Percentiles rank a stretch among this genome's conserved stretches.
Evolutionary conservation across 2,888 invertebrate genomes (phyloP).

Genomic region (Lycaena phlaeas): DNA sequence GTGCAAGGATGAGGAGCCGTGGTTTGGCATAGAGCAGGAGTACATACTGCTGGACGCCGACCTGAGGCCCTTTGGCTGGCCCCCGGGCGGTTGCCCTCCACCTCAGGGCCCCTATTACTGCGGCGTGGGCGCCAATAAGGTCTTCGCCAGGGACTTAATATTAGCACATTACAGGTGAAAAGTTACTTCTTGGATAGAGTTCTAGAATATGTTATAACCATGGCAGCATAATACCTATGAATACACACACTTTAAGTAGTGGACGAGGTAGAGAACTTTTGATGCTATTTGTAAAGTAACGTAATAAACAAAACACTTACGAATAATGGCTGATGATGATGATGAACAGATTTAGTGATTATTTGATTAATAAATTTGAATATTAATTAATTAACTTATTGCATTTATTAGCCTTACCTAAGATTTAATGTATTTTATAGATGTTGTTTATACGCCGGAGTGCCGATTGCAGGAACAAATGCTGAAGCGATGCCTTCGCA

Average conservation of each 20-base stretch:
- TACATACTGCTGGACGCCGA: slow-evolving; percentile 91
- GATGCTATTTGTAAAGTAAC: no score
- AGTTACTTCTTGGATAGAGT: no score
- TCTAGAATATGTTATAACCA: no score
- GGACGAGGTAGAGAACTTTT: no score
- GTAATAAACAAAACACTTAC: no score
- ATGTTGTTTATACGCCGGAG: slow-evolving; percentile 92
- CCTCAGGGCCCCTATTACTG: slow-evolving; percentile 88
- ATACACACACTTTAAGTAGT: no score
- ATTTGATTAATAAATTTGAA: no score
- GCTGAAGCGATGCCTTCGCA: slow-evolving; percentile 97
- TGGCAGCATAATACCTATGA: no score
- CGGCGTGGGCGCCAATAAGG: slow-evolving; percentile 94
- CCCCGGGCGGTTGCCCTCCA: slow-evolving; percentile 92
- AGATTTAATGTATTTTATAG: slow-evolving; percentile 23
- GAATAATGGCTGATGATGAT: no score
- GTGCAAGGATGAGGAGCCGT: slow-evolving; percentile 81
- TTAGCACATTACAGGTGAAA: slow-evolving; percentile 83
- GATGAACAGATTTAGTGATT: no score
- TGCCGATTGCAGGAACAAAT: slow-evolving; percentile 94
- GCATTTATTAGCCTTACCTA: no score
- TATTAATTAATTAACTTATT: no score
- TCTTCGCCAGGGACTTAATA: slow-evolving; percentile 92
- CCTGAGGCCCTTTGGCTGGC: slow-evolving; percentile 93
- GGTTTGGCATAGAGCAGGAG: slow-evolving; percentile 96